Conservation (phyloP, 1,140 invertebrate genomes). For the Scaptodrosophila lebanonensis region DNA sequence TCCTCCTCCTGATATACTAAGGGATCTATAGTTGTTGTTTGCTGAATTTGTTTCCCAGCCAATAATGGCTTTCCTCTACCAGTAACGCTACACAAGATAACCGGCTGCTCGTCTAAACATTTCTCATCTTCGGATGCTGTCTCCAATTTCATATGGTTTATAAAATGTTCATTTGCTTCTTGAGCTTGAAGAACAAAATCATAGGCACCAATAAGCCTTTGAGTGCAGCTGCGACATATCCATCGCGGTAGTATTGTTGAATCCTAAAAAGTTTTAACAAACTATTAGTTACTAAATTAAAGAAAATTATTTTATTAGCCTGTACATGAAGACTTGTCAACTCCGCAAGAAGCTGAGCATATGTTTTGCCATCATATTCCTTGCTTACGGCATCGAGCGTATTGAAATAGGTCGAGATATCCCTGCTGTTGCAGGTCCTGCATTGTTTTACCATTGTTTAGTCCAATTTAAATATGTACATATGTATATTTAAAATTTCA, state of each 20-base stretch:
- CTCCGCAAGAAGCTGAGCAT: slow-evolving; percentile 40
- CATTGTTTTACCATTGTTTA: slow-evolving; percentile 44
- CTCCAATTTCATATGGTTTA: slow-evolving; percentile 21
- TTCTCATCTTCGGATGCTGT: background rate
- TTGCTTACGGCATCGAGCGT: slow-evolving; percentile 48
- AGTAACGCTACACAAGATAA: no score
- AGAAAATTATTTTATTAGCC: no score
- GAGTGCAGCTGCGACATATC: slow-evolving; percentile 41
- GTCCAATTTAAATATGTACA: slow-evolving; percentile 1
- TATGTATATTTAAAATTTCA: background rate
- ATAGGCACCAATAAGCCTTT: slow-evolving; percentile 40
- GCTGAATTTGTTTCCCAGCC: background rate
- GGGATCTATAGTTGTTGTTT: no score
- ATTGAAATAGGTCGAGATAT: slow-evolving; percentile 51
- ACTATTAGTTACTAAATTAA: no score
- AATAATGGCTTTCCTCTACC: no score
- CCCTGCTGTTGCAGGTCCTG: slow-evolving; percentile 36
- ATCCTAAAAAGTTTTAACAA: no score
- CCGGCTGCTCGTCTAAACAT: background rate
- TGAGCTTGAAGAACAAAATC: slow-evolving; percentile 49
- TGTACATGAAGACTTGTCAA: slow-evolving; percentile 48
- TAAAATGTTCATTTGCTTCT: slow-evolving; percentile 38
- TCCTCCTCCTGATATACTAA: no score
- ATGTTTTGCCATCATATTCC: slow-evolving; percentile 52
- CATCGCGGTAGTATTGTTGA: slow-evolving; percentile 47